Evolutionary conservation across 1,140 invertebrate species (phyloP).

Genomic region (Dufourea novaeangliae): DNA sequence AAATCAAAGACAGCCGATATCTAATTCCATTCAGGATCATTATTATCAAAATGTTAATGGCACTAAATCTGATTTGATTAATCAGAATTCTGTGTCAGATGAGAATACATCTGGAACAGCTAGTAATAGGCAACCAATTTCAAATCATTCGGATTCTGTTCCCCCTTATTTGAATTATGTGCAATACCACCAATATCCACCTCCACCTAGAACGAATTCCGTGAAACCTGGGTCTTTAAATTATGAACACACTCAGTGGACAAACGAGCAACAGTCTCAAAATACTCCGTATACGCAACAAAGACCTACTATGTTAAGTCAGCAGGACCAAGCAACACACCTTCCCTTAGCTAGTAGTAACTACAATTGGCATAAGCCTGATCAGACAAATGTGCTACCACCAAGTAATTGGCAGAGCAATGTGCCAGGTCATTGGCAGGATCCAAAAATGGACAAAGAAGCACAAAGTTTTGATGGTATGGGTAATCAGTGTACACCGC

Average conservation of each 20-base stretch:
- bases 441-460: slow-evolving; percentile 60
- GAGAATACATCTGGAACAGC: slow-evolving; percentile 53
- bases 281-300: slow-evolving; percentile 46
- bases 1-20: slow-evolving; percentile 67
- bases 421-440: slow-evolving; percentile 65
- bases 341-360: slow-evolving; percentile 56
- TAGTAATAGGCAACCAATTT: slow-evolving; percentile 59
- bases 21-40: slow-evolving; percentile 67
- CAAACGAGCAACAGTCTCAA: slow-evolving; percentile 50
- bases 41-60: slow-evolving; percentile 78
- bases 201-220: slow-evolving; percentile 54
- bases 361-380: slow-evolving; percentile 70
- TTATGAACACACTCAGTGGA: slow-evolving; percentile 65
- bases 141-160: slow-evolving; percentile 68
- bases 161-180: slow-evolving; percentile 69
- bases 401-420: slow-evolving; percentile 66
- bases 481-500: slow-evolving; percentile 42
- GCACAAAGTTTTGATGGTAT: slow-evolving; percentile 42
- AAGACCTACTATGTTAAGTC: slow-evolving; percentile 22
- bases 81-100: slow-evolving; percentile 54
- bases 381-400: slow-evolving; percentile 33
- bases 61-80: slow-evolving; percentile 60
- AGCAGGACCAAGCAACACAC: slow-evolving; percentile 52
- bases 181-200: slow-evolving; percentile 69
- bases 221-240: slow-evolving; percentile 56